Percentiles rank a stretch among this genome's conserved stretches.
Conservation (phyloP, 2,113 vertebrate genomes). For the Laterallus jamaicensis region DNA sequence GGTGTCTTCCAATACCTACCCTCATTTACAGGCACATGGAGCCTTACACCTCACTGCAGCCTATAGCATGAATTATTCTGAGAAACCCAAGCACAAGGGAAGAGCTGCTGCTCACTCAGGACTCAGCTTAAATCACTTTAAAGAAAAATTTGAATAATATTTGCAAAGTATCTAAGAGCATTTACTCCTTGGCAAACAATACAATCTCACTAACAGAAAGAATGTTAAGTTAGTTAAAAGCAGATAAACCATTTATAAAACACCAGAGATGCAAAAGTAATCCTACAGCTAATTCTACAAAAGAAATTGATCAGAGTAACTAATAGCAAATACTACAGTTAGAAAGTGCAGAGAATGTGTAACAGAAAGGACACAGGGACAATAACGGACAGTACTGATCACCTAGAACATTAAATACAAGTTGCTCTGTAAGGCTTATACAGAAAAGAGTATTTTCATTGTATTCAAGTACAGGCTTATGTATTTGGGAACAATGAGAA, state of each 20-base stretch:
- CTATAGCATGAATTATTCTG: neutral
- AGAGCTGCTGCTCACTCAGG: neutral
- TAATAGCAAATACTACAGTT: neutral
- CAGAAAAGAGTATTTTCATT: neutral
- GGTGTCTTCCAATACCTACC: neutral
- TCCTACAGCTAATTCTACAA: neutral
- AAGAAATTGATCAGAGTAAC: neutral
- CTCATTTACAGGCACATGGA: neutral
- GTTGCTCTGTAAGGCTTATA: neutral
- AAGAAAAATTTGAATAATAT: neutral
- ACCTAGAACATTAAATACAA: neutral
- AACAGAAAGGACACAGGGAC: neutral
- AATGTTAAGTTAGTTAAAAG: neutral
- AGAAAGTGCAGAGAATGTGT: neutral
- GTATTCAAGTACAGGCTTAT: neutral
- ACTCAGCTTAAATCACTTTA: neutral
- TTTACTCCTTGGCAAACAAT: neutral
- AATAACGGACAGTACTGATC: neutral
- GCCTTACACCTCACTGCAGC: neutral
- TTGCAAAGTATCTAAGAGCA: neutral
- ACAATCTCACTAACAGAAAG: neutral
- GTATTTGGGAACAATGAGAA: neutral
- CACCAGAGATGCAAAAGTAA: neutral
- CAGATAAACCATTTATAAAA: neutral
- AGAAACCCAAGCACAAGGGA: neutral